Percentiles rank a stretch among this genome's conserved stretches.
Conservation (phyloP, 1,140 invertebrate species). For the Acyrthosiphon pisum region DNA sequence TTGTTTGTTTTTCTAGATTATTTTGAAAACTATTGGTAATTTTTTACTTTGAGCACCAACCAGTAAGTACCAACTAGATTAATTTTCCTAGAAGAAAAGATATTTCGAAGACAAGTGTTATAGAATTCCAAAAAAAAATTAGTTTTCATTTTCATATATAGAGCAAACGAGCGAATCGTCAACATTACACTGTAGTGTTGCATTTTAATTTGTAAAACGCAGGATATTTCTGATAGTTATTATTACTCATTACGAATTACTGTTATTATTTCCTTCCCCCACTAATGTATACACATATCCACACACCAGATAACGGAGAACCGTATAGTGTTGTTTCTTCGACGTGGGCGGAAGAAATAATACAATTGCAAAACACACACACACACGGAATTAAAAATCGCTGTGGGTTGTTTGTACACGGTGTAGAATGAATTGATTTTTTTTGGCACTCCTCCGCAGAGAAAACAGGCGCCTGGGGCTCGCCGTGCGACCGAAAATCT, state of each 20-base stretch:
- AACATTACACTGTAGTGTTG: neutral
- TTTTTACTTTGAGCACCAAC: too few species aligned
- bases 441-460: neutral
- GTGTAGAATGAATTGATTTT: neutral
- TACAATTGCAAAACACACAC: neutral
- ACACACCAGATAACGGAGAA: neutral
- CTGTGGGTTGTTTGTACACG: neutral
- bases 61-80: too few species aligned
- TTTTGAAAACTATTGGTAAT: too few species aligned
- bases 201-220: neutral
- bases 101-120: too few species aligned
- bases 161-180: too few species aligned
- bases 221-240: neutral
- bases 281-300: neutral
- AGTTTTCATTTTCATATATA: too few species aligned
- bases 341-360: neutral
- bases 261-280: neutral
- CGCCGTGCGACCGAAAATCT: neutral
- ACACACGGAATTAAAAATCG: neutral
- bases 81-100: too few species aligned
- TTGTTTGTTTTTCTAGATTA: too few species aligned
- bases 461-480: neutral
- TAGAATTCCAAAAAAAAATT: too few species aligned
- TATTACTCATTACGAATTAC: neutral
- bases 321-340: neutral